Evolutionary conservation across 2,113 vertebrate species (phyloP), one percentile per base, ranked within the genome.

Genomic region (Crotophaga sulcirostris): DNA sequence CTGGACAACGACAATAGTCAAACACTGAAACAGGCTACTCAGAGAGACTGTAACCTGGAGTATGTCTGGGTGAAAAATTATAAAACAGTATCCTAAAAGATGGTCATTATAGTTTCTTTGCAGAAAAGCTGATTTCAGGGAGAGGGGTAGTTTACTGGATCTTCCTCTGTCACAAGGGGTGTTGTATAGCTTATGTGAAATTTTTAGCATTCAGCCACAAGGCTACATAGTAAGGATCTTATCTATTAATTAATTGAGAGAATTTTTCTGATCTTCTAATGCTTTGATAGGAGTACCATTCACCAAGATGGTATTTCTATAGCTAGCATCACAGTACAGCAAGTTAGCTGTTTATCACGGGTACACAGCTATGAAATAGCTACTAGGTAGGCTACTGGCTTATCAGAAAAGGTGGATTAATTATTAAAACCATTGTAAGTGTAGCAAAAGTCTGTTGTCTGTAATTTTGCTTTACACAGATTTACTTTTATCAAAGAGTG

Each of bases 181-280:
- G 16, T 89, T 59, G 49, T 26, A 19, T 28, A 75, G 38, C 26
- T 80, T 44, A 26, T 38, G 34, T 52, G 26, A 2, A 2, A 40
- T 36, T 68, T 84, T 63, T 60, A 78, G 5, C n/a, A 58, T 60
- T 73, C 47, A 82, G 24, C 24, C 21, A 83, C 54, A 38, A 85
- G 49, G n/a, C 31, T 54, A 69, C 18, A 16, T 49, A 20, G 1
- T 5, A 9, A 21, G 74, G 49, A 29, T 69, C 80, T 92, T 87
- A 83, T 89, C 86, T 94, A 29, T 52, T 93, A 93, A 94, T 93
- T 92, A 69, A 74, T 8, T 31, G 45, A 62, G 38, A 54, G 23
- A 74, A 80, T 44, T 92, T 86, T 42, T 92, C 15, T 21, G 49
- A 59, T 49, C 45, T 88, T 95, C 63, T 79, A 84, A 73, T 31